A percentile compares a stretch with the other conserved stretches of the same genome.
Conservation (phyloP, 2,797 vertebrate species). For the Notamacropus eugenii region DNA sequence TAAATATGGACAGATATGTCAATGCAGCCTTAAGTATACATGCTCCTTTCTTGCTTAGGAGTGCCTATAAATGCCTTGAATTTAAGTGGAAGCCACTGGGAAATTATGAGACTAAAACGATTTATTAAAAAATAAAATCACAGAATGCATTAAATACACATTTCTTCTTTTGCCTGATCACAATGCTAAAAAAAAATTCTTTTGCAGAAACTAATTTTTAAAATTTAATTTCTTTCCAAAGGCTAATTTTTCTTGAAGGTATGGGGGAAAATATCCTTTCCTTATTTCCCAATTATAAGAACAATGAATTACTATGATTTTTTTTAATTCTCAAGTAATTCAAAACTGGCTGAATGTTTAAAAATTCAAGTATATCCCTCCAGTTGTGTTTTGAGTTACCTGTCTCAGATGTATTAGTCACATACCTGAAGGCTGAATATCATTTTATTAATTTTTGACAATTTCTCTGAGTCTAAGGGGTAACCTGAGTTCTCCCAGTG, state of each 20-base stretch:
- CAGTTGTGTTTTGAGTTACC: slow-evolving; percentile 61
- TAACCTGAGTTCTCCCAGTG: slow-evolving; percentile 68
- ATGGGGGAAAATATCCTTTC: slow-evolving; percentile 34
- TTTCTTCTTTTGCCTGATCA: slow-evolving; percentile 41
- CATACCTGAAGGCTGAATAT: slow-evolving; percentile 70
- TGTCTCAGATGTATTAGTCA: slow-evolving; percentile 69
- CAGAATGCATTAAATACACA: slow-evolving; percentile 15
- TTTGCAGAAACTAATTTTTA: background rate
- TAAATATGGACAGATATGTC: slow-evolving; percentile 3
- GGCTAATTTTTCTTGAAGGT: slow-evolving; percentile 47
- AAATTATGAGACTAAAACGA: slow-evolving; percentile 48
- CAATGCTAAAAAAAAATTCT: slow-evolving; percentile 38
- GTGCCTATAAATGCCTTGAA: slow-evolving; percentile 2
- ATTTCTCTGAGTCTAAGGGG: slow-evolving; percentile 56
- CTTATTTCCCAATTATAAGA: slow-evolving; percentile 33
- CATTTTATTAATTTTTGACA: slow-evolving; percentile 75
- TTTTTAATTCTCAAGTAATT: slow-evolving; percentile 47
- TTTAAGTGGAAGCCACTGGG: slow-evolving; percentile 6
- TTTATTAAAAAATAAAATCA: slow-evolving; percentile 10
- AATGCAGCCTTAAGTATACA: background rate
- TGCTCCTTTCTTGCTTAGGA: background rate
- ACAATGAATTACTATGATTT: slow-evolving; percentile 31
- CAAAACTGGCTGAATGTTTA: slow-evolving; percentile 44
- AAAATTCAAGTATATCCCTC: slow-evolving; percentile 45
- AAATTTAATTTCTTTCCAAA: background rate